Percentiles rank a stretch among this genome's conserved stretches.
Evolutionary conservation across 2,888 invertebrate species (phyloP).

Genomic region (Busseola fusca): DNA sequence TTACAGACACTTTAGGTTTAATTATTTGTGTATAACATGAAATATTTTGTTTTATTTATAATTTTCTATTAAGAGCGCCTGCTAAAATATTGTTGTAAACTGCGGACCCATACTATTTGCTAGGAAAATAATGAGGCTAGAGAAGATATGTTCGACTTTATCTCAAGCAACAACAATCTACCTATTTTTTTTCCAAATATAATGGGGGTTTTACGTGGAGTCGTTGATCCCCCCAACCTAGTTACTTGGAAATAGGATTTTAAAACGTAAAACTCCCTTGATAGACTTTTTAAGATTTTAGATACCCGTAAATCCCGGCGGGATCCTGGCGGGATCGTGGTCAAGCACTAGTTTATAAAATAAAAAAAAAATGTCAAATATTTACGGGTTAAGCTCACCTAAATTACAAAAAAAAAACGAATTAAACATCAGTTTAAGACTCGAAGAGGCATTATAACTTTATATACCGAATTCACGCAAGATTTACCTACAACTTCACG

Average conservation of each 20-base stretch:
- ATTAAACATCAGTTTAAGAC: not conserved
- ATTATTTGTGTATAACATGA: not conserved
- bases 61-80: not conserved
- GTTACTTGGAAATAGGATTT: too few species aligned
- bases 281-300: too few species aligned
- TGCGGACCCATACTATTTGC: not conserved
- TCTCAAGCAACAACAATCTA: not conserved
- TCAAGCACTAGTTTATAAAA: too few species aligned
- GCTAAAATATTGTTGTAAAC: not conserved
- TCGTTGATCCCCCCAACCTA: too few species aligned
- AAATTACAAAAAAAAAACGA: too few species aligned
- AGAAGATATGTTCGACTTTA: not conserved
- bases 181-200: not conserved
- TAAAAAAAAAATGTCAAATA: too few species aligned
- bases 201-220: too few species aligned
- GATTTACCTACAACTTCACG: conserved; percentile 1
- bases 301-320: too few species aligned
- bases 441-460: not conserved
- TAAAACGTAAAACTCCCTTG: too few species aligned
- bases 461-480: not conserved
- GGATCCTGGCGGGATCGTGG: too few species aligned
- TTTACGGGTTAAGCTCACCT: too few species aligned
- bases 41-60: not conserved
- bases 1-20: too few species aligned
- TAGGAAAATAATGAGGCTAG: not conserved